phyloP scores from a whole-genome alignment of 2,888 invertebrate species.

The Polylopha cassiicola region DNA sequence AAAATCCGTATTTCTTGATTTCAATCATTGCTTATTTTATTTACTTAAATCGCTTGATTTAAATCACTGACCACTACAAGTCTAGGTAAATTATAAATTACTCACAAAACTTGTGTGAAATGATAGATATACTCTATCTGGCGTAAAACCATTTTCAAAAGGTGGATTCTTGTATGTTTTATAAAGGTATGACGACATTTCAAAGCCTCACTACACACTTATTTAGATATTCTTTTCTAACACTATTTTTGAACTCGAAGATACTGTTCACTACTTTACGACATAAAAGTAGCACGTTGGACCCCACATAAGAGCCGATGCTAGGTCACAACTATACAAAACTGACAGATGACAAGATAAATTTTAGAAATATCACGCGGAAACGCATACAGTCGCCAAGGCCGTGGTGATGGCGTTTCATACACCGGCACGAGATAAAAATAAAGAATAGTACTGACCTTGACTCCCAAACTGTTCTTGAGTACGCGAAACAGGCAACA shows the following conservation, averaged over 20 bases:
- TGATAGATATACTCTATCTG: too few species aligned
- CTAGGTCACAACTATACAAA: constrained; percentile 27
- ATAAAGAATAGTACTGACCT: constrained; percentile 63
- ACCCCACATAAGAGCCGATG: constrained; percentile 18
- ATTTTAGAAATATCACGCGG: constrained; percentile 35
- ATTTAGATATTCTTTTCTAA: too few species aligned
- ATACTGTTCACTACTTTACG: too few species aligned
- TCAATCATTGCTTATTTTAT: too few species aligned
- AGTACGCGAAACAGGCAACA: constrained; percentile 79
- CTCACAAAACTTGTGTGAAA: too few species aligned
- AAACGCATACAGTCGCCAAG: constrained; percentile 36
- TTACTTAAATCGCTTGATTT: too few species aligned
- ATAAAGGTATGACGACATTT: constrained; percentile 59
- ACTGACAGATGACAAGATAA: constrained; percentile 40
- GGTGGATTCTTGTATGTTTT: constrained; percentile 61
- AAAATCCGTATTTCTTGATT: too few species aligned
- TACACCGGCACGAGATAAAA: constrained; percentile 43
- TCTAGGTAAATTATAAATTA: too few species aligned
- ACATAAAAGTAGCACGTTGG: constrained; percentile 9
- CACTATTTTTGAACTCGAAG: too few species aligned
- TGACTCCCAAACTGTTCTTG: constrained; percentile 56
- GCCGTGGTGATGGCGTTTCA: constrained; percentile 42
- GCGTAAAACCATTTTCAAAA: constrained; percentile 55
- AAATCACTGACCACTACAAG: too few species aligned
- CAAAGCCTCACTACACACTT: background rate